phyloP scores from a whole-genome alignment of 1,140 invertebrate species.

The Hormaphis cornu region DNA sequence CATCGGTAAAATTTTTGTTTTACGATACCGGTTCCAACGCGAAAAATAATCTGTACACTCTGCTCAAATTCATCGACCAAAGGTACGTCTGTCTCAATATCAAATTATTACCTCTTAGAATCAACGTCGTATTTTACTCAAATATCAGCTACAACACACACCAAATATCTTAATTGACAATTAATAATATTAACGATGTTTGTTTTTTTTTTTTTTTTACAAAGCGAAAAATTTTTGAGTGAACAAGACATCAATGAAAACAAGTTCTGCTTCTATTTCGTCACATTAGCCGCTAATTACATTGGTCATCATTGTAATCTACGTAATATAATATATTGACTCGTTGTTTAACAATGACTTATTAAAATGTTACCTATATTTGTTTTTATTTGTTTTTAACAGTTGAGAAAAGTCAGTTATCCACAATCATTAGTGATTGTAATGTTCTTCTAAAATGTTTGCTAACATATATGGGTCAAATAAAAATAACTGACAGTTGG shows the following conservation, averaged over 20 bases:
- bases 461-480: constrained; percentile 32
- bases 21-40: constrained; percentile 11
- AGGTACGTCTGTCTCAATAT: too few species aligned
- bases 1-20: constrained; percentile 18
- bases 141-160: too few species aligned
- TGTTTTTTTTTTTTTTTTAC: not conserved
- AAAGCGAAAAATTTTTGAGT: not conserved
- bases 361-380: not conserved
- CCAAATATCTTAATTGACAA: too few species aligned
- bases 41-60: not conserved
- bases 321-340: constrained; percentile 25
- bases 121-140: too few species aligned
- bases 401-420: constrained; percentile 14
- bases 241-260: constrained; percentile 10
- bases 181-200: not conserved
- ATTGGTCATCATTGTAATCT: constrained; percentile 16
- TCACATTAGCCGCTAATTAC: constrained; percentile 26
- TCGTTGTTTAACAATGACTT: not conserved
- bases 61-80: constrained; percentile 15
- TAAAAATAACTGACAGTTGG: constrained; percentile 29
- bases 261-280: constrained; percentile 21
- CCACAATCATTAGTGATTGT: not conserved
- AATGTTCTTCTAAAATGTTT: constrained; percentile 3
- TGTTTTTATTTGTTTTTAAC: constrained; percentile 2
- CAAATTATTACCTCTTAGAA: too few species aligned